Conservation (phyloP, 2,888 invertebrate genomes). For the Stenodera caucasica region DNA sequence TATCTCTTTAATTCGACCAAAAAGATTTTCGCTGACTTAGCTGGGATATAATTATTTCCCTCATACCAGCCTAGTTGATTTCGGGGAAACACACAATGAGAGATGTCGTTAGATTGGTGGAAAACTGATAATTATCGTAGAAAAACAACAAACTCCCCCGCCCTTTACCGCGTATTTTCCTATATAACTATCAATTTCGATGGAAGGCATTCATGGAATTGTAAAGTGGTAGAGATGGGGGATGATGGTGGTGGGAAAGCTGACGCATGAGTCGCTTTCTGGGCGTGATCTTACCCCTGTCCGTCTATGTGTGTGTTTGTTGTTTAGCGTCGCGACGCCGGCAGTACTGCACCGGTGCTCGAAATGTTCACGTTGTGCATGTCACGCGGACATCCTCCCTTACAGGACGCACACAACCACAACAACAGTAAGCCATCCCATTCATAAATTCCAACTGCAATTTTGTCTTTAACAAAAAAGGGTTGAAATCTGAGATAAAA, state of each 20-base stretch:
- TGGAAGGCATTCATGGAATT: constrained; percentile 4
- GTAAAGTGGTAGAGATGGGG: constrained; percentile 13
- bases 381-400: constrained; percentile 48
- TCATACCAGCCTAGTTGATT: too few relatives aligned
- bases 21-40: not conserved
- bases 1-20: not conserved
- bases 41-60: not conserved
- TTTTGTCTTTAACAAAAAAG: not conserved
- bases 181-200: constrained; percentile 1
- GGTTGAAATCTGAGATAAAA: too few relatives aligned
- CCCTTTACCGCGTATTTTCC: not conserved
- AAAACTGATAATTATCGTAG: not conserved
- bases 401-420: constrained; percentile 40
- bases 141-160: not conserved
- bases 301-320: constrained; percentile 3
- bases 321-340: constrained; percentile 23
- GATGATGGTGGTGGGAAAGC: constrained; percentile 17
- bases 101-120: not conserved
- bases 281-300: constrained; percentile 19
- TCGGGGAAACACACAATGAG: too few relatives aligned
- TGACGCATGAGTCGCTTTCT: constrained; percentile 27
- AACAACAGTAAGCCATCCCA: constrained; percentile 35
- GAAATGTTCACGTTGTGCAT: constrained; percentile 51
- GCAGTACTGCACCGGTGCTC: constrained; percentile 36
- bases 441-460: not conserved